Base-by-base conservation (phyloP, 2,888 invertebrate species). In the Drosophila subsilvestris region DNA sequence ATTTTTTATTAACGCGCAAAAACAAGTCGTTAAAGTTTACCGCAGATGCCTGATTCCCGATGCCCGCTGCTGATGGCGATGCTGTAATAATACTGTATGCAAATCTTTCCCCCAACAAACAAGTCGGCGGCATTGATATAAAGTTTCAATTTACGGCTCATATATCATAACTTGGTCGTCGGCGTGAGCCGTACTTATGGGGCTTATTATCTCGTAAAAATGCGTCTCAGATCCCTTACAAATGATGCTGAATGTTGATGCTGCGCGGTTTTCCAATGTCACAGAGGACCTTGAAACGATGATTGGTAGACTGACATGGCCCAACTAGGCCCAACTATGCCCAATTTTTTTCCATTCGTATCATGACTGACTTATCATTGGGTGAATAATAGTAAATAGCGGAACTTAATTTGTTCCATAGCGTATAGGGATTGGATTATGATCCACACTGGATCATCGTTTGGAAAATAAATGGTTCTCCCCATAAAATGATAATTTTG, bases 61-160 rank as follows among this genome's bases (percentile, higher is more conserved):
- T 37, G 2, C 37, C 37, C 37, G 14, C 14, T 12, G n/a, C 14
- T 7, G 37, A 37, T 37, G 54, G 56, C 59, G 83, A 83, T 83
- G 83, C 79, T 88, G 83, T 84, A 84, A 84, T 88, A 85, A 88
- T 86, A 81, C 74, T 79, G 84, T 78, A 82, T 85, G 83, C 86
- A 83, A 86, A 86, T 82, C 78, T 76, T 74, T 75, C 48, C 62
- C 77, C 79, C 84, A 73, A 43, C 27, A 69, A 27, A 22, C 27
- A 25, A 60, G 49, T 45, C 75, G 65, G 63, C 75, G 65, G 63
- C 69, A 75, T 69, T 75, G 75, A 85, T 82, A 83, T 87, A 79
- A 83, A 82, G 74, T 84, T 86, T 79, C 83, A 88, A 84, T 84
- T 84, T 84, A 84, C 83, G 83, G 73, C 74, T 88, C 88, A 83